Percentiles rank a stretch among this genome's conserved stretches.
Conservation (phyloP, 2,888 invertebrate genomes). For the Leucozona laternaria region DNA sequence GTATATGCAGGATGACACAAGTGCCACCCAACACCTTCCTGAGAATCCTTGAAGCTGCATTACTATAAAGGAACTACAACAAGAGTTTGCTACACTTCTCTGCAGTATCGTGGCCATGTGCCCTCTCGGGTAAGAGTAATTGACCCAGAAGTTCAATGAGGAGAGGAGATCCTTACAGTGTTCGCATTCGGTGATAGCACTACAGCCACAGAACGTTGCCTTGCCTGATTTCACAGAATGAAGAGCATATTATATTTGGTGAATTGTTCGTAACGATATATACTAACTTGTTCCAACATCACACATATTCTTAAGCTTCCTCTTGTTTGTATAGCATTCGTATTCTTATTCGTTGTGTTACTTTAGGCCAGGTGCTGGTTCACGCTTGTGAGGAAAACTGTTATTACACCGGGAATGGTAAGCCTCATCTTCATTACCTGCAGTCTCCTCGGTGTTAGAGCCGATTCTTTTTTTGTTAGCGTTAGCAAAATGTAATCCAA, state of each 20-base stretch:
- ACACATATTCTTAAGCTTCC: conserved; percentile 21
- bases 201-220: not conserved
- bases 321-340: not conserved
- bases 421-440: conserved; percentile 43
- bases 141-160: conserved; percentile 70
- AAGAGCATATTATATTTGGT: conserved; percentile 31
- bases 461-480: not conserved
- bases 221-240: conserved; percentile 4
- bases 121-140: conserved; percentile 60
- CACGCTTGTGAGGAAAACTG: conserved; percentile 42
- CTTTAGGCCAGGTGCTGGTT: conserved; percentile 58
- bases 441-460: not conserved
- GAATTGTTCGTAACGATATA: conserved; percentile 20
- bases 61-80: conserved; percentile 9
- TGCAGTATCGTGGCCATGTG: conserved; percentile 41
- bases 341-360: not conserved
- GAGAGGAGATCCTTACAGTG: conserved; percentile 48
- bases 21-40: conserved; percentile 17
- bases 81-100: conserved; percentile 1
- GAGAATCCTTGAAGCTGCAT: conserved; percentile 18
- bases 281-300: conserved; percentile 20
- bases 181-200: conserved; percentile 3
- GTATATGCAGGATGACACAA: conserved; percentile 4
- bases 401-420: conserved; percentile 58
- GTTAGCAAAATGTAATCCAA: not conserved